These are phyloP conservation scores for Achatina immaculata DNA, from an alignment of 1,140 invertebrate species.

Conservation along the genomic window DNA sequence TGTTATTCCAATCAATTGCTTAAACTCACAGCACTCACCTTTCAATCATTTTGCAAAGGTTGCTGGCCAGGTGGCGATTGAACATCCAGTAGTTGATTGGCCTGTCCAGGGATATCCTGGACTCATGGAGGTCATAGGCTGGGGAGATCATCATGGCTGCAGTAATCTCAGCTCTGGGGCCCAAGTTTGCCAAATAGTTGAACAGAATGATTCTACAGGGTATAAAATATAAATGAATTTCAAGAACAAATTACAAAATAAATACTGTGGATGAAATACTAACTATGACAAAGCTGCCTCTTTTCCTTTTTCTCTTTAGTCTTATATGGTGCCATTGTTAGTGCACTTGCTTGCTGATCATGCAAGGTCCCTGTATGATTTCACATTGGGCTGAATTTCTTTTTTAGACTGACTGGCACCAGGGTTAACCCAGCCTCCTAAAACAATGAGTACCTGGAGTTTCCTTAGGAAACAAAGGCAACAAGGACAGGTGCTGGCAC, in stretches of 20 bases:
- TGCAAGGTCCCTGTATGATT: too few relatives aligned
- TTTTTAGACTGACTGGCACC: too few relatives aligned
- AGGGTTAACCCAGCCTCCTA: too few relatives aligned
- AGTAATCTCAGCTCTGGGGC: background rate
- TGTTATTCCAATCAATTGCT: too few relatives aligned
- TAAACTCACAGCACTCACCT: background rate
- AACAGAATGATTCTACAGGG: conserved; percentile 14
- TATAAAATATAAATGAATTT: background rate
- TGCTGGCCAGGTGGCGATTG: conserved; percentile 4
- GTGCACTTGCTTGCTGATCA: too few relatives aligned
- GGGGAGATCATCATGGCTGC: conserved; percentile 21
- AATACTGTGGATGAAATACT: background rate
- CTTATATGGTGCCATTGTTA: too few relatives aligned
- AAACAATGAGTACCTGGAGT: too few relatives aligned
- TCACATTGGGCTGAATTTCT: too few relatives aligned
- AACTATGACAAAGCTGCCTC: background rate
- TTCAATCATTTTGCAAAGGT: conserved; percentile 13
- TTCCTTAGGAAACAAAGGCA: too few relatives aligned
- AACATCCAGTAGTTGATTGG: conserved; percentile 28
- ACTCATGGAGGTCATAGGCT: conserved; percentile 16
- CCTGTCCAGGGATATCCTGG: background rate
- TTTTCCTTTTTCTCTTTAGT: too few relatives aligned
- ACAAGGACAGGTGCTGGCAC: too few relatives aligned
- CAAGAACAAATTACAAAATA: background rate
- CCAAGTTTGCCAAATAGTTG: conserved; percentile 23